Conservation (phyloP, 2,797 vertebrate genomes). For the Pterois miles region DNA sequence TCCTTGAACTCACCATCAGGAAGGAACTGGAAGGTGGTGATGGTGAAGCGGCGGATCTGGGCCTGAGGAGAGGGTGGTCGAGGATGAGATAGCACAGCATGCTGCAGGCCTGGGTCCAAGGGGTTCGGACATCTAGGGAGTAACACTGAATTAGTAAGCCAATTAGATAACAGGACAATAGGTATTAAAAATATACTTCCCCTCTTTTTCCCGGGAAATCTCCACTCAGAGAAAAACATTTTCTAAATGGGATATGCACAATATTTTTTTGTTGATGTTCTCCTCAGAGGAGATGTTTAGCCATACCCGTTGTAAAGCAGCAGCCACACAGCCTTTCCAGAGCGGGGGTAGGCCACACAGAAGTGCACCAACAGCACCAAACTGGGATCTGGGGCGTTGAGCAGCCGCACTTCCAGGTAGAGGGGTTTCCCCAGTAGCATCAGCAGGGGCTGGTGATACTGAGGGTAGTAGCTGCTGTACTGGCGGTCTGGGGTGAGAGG, state of each 20-base stretch:
- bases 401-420: conserved; percentile 82
- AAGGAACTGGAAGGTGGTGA: conserved; percentile 85
- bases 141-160: not conserved
- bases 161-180: not conserved
- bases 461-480: conserved; percentile 81
- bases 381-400: conserved; percentile 78
- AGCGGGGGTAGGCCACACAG: conserved; percentile 86
- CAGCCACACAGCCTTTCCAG: conserved; percentile 82
- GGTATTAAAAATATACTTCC: not conserved
- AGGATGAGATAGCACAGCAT: conserved; percentile 43
- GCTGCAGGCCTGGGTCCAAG: conserved; percentile 69
- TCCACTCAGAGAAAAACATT: not conserved
- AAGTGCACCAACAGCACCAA: conserved; percentile 83
- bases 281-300: not conserved
- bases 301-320: conserved; percentile 84
- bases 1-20: conserved; percentile 59
- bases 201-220: not conserved
- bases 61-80: conserved; percentile 42
- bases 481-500: conserved; percentile 65
- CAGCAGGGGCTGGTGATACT: conserved; percentile 84
- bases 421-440: conserved; percentile 82
- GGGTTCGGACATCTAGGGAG: conserved; percentile 81
- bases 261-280: not conserved
- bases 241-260: not conserved
- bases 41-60: conserved; percentile 80